Conservation (phyloP, 2,797 vertebrate species). For the Salmo trutta region DNA sequence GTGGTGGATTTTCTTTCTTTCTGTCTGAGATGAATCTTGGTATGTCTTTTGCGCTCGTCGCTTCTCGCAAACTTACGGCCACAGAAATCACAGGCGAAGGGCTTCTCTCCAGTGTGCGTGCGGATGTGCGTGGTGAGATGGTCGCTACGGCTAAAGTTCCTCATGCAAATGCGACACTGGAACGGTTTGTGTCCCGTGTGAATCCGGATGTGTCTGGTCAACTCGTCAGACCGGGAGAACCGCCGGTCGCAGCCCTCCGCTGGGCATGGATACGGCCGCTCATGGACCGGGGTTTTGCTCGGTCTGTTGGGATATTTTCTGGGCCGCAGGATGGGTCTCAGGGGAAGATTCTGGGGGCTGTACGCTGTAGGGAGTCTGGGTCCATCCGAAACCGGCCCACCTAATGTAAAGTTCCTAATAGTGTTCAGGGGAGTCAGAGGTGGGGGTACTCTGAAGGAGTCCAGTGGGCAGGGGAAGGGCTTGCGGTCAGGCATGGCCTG, state of each 20-base stretch:
- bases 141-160: conserved; percentile 94
- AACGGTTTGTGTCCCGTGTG: conserved; percentile 96
- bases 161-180: conserved; percentile 95
- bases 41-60: conserved; percentile 91
- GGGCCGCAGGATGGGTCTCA: conserved; percentile 90
- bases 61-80: conserved; percentile 91
- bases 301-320: conserved; percentile 96
- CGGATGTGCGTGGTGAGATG: conserved; percentile 95
- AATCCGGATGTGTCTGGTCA: conserved; percentile 91
- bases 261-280: conserved; percentile 91
- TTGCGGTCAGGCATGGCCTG: conserved; percentile 87
- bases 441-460: conserved; percentile 89
- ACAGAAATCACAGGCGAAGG: conserved; percentile 93
- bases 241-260: conserved; percentile 92
- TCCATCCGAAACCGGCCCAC: conserved; percentile 76
- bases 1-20: conserved; percentile 86
- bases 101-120: conserved; percentile 94
- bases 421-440: conserved; percentile 96
- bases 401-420: conserved; percentile 92
- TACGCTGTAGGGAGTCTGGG: conserved; percentile 82
- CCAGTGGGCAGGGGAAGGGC: conserved; percentile 90
- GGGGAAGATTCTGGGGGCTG: conserved; percentile 89
- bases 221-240: conserved; percentile 91
- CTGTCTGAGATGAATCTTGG: conserved; percentile 92
- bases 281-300: conserved; percentile 94